These are phyloP conservation scores for Dendroctonus valens DNA, from an alignment of 1,140 invertebrate genomes.

Conservation along the genomic window DNA sequence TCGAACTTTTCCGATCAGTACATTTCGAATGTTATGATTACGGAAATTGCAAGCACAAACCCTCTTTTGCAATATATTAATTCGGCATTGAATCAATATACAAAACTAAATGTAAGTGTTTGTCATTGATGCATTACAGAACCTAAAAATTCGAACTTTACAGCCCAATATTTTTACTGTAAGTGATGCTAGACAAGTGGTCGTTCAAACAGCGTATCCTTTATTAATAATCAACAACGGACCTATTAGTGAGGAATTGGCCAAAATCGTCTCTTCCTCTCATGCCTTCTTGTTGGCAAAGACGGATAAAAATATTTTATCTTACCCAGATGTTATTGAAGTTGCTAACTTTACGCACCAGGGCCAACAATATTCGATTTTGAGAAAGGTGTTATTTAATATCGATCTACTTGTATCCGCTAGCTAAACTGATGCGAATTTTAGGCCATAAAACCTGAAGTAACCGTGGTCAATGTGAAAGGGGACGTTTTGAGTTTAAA, in stretches of 20 bases:
- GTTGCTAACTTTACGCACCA: slow-evolving; percentile 39
- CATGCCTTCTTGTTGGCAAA: slow-evolving; percentile 42
- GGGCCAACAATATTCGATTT: slow-evolving; percentile 39
- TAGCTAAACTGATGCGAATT: slow-evolving; percentile 8
- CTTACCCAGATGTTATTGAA: slow-evolving; percentile 31
- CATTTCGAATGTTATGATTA: slow-evolving; percentile 40
- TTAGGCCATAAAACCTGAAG: slow-evolving; percentile 21
- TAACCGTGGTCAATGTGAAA: slow-evolving; percentile 40
- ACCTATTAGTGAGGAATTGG: slow-evolving; percentile 35
- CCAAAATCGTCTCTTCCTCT: slow-evolving; percentile 36
- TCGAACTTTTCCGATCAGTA: slow-evolving; percentile 39
- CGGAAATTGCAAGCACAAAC: slow-evolving; percentile 41
- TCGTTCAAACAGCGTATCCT: slow-evolving; percentile 40
- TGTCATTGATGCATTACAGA: neutral
- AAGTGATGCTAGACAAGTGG: slow-evolving; percentile 38
- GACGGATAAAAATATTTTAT: slow-evolving; percentile 34
- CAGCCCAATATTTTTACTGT: slow-evolving; percentile 41
- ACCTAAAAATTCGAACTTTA: slow-evolving; percentile 17
- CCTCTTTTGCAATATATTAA: slow-evolving; percentile 38
- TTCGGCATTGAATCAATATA: slow-evolving; percentile 39
- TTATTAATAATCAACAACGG: slow-evolving; percentile 43
- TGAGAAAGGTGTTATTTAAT: slow-evolving; percentile 36
- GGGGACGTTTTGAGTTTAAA: slow-evolving; percentile 42
- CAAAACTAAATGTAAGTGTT: slow-evolving; percentile 41
- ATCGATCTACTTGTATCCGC: neutral